Percentiles rank a stretch among this genome's conserved stretches.
Conservation (phyloP, 2,888 invertebrate genomes). For the Platypus cylindrus region DNA sequence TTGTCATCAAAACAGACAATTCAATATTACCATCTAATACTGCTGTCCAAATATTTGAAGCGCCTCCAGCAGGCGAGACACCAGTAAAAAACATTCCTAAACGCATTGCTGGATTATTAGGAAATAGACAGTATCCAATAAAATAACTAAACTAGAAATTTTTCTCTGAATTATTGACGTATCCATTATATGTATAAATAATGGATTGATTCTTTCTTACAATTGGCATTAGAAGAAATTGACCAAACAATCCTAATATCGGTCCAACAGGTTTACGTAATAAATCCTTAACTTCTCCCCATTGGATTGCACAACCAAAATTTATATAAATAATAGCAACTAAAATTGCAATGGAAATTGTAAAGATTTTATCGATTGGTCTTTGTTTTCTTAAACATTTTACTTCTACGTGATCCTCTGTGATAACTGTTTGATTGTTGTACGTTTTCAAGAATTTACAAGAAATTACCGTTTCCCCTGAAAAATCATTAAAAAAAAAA, state of each 20-base stretch:
- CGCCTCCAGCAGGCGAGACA: slow-evolving; percentile 86
- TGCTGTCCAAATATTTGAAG: slow-evolving; percentile 92
- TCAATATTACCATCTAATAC: slow-evolving; percentile 86
- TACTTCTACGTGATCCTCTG: slow-evolving; percentile 23
- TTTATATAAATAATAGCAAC: slow-evolving; percentile 76
- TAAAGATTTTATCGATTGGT: slow-evolving; percentile 60
- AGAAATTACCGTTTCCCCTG: slow-evolving; percentile 25
- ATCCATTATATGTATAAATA: no score
- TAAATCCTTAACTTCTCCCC: slow-evolving; percentile 52
- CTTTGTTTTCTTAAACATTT: slow-evolving; percentile 34
- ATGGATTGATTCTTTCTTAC: slow-evolving; percentile 37
- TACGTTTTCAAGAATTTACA: no score
- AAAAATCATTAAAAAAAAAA: slow-evolving; percentile 7
- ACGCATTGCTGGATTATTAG: slow-evolving; percentile 54
- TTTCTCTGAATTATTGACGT: no score
- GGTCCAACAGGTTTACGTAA: slow-evolving; percentile 65
- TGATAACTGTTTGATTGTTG: slow-evolving; percentile 13
- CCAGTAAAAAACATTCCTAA: slow-evolving; percentile 84
- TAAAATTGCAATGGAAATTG: slow-evolving; percentile 59
- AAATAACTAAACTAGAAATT: slow-evolving; percentile 56
- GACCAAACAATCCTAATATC: slow-evolving; percentile 61
- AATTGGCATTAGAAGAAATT: slow-evolving; percentile 78
- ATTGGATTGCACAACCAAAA: slow-evolving; percentile 80
- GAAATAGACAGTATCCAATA: slow-evolving; percentile 59
- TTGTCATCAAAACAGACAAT: slow-evolving; percentile 90